Conservation (phyloP, 2,888 invertebrate genomes). For the Mimachlamys varia region DNA sequence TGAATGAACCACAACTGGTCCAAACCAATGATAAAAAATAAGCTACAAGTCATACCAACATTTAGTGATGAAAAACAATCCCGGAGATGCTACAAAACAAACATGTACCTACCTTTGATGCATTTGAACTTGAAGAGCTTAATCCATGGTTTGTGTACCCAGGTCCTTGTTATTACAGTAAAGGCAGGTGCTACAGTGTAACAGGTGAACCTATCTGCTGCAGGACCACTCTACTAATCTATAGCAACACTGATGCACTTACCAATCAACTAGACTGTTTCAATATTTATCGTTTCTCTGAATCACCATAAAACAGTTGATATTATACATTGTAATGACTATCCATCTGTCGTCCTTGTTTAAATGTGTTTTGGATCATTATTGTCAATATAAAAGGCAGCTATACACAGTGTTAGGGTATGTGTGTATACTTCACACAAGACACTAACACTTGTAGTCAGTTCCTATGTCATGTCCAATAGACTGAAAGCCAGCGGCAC, state of each 20-base stretch:
- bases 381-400: neutral
- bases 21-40: too few species aligned
- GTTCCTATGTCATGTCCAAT: conserved; percentile 15
- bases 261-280: neutral
- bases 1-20: too few species aligned
- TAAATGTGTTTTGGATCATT: neutral
- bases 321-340: neutral
- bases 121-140: neutral
- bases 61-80: neutral
- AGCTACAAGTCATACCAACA: too few species aligned
- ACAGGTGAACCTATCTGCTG: neutral
- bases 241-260: neutral
- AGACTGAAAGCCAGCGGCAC: neutral
- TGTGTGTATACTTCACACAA: neutral
- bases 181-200: neutral
- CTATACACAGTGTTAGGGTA: neutral
- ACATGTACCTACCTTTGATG: conserved; percentile 3
- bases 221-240: neutral
- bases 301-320: neutral
- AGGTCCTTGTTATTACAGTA: neutral
- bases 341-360: neutral
- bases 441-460: neutral
- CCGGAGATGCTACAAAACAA: neutral
- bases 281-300: neutral
- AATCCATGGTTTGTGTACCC: neutral